Evolutionary conservation across 1,140 invertebrate genomes (phyloP), one percentile per base, ranked within the genome.

Genomic region (Caenorhabditis remanei): DNA sequence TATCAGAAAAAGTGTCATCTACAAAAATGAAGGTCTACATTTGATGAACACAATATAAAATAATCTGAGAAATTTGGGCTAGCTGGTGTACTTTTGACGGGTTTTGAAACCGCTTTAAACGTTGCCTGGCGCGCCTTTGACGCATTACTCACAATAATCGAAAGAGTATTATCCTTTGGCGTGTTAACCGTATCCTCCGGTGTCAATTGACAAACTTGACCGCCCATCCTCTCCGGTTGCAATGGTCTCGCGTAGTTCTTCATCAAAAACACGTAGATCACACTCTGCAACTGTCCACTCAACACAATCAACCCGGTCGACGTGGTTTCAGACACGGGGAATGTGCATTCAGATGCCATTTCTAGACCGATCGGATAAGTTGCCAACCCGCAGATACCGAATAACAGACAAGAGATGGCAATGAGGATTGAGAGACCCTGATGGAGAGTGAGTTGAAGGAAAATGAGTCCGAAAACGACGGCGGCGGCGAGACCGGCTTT

Each of bases 291-390:
- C 65, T 92, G 91, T 83, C 91, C 91, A 58, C 89, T 89, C 8
- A 92, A 75, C 9, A 92, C 91, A 41, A 92, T 90, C 6, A 92
- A 83, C 6, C 91, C 92, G 13, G 92, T 92, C 3, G 91, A 93
- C 4, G 92, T 92, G 13, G 92, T 91, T 86, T 92, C 91, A 11
- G 92, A 90, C 13, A 92, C 91, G 4, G 91, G 91, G 87, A 89
- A 93, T 14, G 92, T 90, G 88, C 91, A 92, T 71, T 92, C 91
- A 0, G 91, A 92, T 4, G 92, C 89, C 55, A 93, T 61, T 84
- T 92, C 91, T 46, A 92, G 65, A 21, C 91, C 91, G 9, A 93
- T 91, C 16, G 91, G 91, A 84, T 92, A 92, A 1, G 89, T 91
- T 7, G 91, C 92, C 82, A 92, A 71, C 8, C 91, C 91, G 43